Evolutionary conservation across 2,797 vertebrate genomes (phyloP).

Genomic region (Chelonia mydas): DNA sequence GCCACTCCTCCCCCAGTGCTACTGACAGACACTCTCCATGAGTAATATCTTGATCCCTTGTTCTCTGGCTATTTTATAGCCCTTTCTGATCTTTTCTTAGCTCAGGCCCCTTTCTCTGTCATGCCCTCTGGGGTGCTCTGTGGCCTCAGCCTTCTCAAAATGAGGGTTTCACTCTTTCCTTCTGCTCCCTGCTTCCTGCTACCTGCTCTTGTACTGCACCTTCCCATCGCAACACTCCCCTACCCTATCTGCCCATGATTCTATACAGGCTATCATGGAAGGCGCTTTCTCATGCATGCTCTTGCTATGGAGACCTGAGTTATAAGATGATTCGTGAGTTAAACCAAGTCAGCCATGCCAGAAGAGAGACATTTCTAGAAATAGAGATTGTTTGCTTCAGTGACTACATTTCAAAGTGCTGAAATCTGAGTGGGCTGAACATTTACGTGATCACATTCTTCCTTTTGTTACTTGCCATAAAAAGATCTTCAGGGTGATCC

Average conservation of each 20-base stretch:
- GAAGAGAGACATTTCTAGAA: neutral
- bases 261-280: neutral
- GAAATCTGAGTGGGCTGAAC: neutral
- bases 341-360: neutral
- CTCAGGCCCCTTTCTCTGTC: accelerated
- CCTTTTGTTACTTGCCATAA: neutral
- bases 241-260: neutral
- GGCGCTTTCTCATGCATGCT: neutral
- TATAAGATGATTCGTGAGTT: constrained; percentile 1
- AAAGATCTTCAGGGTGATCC: accelerated
- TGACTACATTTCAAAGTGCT: neutral
- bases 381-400: neutral
- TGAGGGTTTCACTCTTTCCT: neutral
- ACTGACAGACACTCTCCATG: neutral
- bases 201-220: neutral
- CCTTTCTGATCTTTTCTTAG: neutral
- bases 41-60: neutral
- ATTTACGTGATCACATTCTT: accelerated
- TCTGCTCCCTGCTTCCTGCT: neutral
- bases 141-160: neutral
- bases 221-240: neutral
- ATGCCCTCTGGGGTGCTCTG: neutral
- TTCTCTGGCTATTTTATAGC: neutral
- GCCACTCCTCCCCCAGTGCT: neutral
- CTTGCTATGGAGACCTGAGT: neutral